Percentiles rank a stretch among this genome's conserved stretches.
Evolutionary conservation across 1,140 invertebrate genomes (phyloP).

Genomic region (Himalopsyche phryganea): DNA sequence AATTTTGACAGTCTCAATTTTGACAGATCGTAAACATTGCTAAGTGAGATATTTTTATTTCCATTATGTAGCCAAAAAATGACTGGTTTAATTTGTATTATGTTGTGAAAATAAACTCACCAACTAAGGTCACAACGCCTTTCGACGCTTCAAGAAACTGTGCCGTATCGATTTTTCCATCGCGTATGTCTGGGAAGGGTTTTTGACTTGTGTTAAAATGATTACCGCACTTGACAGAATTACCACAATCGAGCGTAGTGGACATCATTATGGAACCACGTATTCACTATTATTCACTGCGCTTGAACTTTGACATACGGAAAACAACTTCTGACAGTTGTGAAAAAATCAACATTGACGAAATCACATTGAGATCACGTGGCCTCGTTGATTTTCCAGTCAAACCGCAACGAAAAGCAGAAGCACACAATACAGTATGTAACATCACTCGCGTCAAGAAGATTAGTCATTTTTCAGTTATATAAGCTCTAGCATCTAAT

Average conservation of each 20-base stretch:
- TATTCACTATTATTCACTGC: background rate
- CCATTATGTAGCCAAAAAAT: too few relatives aligned
- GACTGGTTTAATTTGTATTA: background rate
- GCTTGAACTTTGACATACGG: background rate
- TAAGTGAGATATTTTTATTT: too few relatives aligned
- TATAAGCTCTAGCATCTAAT: conserved; percentile 34
- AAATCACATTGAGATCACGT: conserved; percentile 36
- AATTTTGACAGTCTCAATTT: background rate
- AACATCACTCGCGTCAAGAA: conserved; percentile 11
- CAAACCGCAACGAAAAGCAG: background rate
- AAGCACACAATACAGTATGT: conserved; percentile 27
- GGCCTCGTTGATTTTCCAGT: conserved; percentile 19
- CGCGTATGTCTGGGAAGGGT: conserved; percentile 48
- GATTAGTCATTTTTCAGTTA: conserved; percentile 9
- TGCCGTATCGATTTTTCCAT: conserved; percentile 59
- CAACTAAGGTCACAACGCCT: conserved; percentile 36
- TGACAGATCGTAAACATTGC: too few relatives aligned
- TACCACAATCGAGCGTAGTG: conserved; percentile 6
- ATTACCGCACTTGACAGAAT: conserved; percentile 15
- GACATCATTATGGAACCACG: background rate
- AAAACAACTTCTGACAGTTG: background rate
- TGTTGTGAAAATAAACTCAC: conserved; percentile 13
- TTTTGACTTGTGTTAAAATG: conserved; percentile 37
- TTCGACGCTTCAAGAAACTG: conserved; percentile 60
- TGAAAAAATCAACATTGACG: conserved; percentile 26